phyloP scores from a whole-genome alignment of 2,888 invertebrate species.

The Campopleginae sp. region DNA sequence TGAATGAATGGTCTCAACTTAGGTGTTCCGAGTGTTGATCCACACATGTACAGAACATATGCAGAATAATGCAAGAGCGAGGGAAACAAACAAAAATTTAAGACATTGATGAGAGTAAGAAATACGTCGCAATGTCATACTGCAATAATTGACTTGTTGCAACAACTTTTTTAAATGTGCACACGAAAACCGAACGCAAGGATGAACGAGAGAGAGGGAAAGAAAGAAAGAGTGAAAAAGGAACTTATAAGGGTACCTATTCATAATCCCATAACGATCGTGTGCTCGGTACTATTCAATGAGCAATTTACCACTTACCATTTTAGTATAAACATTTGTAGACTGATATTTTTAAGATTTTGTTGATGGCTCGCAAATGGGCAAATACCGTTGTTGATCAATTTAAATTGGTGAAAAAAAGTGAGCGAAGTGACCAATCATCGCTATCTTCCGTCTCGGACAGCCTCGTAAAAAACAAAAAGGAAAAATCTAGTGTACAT shows the following conservation, averaged over 20 bases:
- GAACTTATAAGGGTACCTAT: slow-evolving; percentile 30
- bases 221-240: slow-evolving; percentile 23
- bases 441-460: slow-evolving; percentile 17
- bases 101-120: slow-evolving; percentile 29
- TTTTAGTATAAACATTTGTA: slow-evolving; percentile 81
- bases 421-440: background rate
- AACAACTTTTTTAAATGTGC: slow-evolving; percentile 23
- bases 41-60: slow-evolving; percentile 15
- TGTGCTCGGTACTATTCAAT: slow-evolving; percentile 45
- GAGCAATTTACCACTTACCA: slow-evolving; percentile 58
- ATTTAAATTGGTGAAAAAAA: slow-evolving; percentile 13
- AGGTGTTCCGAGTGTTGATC: slow-evolving; percentile 32
- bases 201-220: slow-evolving; percentile 4
- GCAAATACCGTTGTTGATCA: slow-evolving; percentile 61
- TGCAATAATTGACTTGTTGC: slow-evolving; percentile 37
- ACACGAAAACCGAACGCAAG: slow-evolving; percentile 3
- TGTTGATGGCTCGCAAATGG: slow-evolving; percentile 50
- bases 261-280: slow-evolving; percentile 50
- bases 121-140: slow-evolving; percentile 26
- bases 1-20: slow-evolving; percentile 41
- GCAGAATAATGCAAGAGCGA: background rate
- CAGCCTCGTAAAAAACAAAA: slow-evolving; percentile 21
- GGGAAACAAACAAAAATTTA: background rate
- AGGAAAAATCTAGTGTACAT: slow-evolving; percentile 25
- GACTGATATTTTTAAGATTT: slow-evolving; percentile 83